Percentiles rank a stretch among this genome's conserved stretches.
phyloP scores from a whole-genome alignment of 1,140 invertebrate genomes.

The Trichonephila inaurata region DNA sequence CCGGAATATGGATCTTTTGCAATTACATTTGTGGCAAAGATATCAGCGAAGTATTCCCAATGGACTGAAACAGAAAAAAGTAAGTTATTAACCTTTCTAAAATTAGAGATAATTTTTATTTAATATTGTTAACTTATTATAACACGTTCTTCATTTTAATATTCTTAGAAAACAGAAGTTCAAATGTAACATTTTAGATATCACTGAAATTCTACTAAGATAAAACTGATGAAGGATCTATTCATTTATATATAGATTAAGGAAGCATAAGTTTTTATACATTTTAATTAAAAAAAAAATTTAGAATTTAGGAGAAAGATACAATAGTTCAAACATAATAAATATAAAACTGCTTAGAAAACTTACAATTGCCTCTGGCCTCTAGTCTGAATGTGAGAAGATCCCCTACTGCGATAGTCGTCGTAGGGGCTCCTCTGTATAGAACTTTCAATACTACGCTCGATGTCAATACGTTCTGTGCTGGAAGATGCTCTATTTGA shows the following conservation, averaged over 20 bases:
- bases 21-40: constrained; percentile 96
- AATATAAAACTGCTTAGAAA: not conserved
- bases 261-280: too few species aligned
- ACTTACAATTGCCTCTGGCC: constrained; percentile 93
- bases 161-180: too few species aligned
- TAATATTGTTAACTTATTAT: too few species aligned
- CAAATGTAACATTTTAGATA: too few species aligned
- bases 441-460: constrained; percentile 91
- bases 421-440: constrained; percentile 93
- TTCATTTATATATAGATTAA: too few species aligned
- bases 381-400: constrained; percentile 93
- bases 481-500: constrained; percentile 93
- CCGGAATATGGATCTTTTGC: constrained; percentile 95
- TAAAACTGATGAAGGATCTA: too few species aligned
- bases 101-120: not conserved
- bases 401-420: constrained; percentile 96
- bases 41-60: constrained; percentile 85
- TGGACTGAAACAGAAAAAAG: constrained; percentile 76
- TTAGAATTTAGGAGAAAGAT: not conserved
- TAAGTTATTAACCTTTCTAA: not conserved
- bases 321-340: not conserved
- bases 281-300: not conserved
- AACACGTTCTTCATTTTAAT: too few species aligned
- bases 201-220: too few species aligned
- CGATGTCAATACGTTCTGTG: constrained; percentile 93